A percentile compares a stretch with the other conserved stretches of the same genome.
Conservation (phyloP, 2,113 vertebrate genomes). For the Gopherus evgoodei region DNA sequence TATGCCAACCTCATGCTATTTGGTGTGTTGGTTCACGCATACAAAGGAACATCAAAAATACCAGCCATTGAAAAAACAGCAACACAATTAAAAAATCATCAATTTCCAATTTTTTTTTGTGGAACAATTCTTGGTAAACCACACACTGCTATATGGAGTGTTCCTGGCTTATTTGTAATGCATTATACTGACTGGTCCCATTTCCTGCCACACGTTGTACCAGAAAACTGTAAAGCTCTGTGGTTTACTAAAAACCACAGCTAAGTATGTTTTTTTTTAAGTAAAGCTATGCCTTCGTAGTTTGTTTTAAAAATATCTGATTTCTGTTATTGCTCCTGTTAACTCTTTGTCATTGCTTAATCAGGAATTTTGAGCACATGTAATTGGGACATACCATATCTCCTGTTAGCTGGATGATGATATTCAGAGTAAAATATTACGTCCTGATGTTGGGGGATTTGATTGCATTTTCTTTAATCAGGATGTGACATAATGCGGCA, state of each 20-base stretch:
- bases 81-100: not conserved
- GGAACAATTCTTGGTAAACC: not conserved
- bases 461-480: not conserved
- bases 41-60: fast-evolving
- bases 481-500: not conserved
- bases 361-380: not conserved
- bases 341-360: not conserved
- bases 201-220: not conserved
- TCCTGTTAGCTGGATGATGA: not conserved
- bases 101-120: not conserved
- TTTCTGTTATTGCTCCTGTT: not conserved
- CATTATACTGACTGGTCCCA: not conserved
- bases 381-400: not conserved
- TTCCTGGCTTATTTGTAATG: not conserved
- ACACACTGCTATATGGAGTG: not conserved
- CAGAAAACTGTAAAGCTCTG: not conserved
- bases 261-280: not conserved
- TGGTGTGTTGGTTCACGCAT: not conserved
- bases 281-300: not conserved
- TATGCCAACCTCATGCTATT: not conserved
- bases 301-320: not conserved
- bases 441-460: not conserved
- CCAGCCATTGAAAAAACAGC: fast-evolving
- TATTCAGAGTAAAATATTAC: not conserved
- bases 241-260: not conserved